Conservation (phyloP, 92 coral and sea anemone species). For the Phenganax stokvisi region DNA sequence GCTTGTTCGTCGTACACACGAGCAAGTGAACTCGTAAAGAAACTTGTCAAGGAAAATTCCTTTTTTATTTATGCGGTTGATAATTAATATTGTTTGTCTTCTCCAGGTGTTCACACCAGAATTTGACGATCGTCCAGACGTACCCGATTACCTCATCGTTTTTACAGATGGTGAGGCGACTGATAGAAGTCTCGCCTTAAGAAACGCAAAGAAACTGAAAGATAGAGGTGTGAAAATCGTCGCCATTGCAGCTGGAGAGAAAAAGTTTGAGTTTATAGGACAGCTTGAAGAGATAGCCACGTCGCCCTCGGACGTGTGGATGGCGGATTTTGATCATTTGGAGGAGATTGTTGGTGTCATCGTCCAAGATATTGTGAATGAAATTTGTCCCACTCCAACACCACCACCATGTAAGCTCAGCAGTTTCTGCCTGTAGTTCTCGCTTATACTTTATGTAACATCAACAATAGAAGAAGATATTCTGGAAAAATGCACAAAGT, state of each 20-base stretch:
- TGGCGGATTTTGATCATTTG: conserved; percentile 36
- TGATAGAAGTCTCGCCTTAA: neutral
- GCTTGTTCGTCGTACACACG: no score
- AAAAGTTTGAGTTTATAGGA: neutral
- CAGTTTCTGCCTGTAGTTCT: no score
- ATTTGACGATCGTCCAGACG: conserved; percentile 25
- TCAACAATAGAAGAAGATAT: no score
- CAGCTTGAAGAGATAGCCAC: conserved; percentile 23
- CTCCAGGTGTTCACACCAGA: conserved; percentile 23
- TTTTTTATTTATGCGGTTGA: neutral
- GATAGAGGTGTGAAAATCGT: conserved; percentile 24
- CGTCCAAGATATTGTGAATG: conserved; percentile 27
- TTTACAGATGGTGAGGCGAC: conserved; percentile 37
- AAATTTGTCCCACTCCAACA: conserved; percentile 21
- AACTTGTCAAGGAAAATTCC: no score
- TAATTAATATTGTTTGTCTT: neutral
- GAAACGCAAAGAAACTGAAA: conserved; percentile 22
- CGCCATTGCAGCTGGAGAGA: conserved; percentile 24
- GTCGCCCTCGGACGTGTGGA: conserved; percentile 20
- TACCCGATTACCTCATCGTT: conserved; percentile 19
- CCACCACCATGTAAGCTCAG: conserved; percentile 10
- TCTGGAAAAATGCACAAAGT: no score
- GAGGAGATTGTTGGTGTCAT: conserved; percentile 17
- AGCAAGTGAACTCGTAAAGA: no score
- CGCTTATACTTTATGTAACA: no score